phyloP scores from a whole-genome alignment of 2,888 invertebrate species.

The Choreutis nemorana region DNA sequence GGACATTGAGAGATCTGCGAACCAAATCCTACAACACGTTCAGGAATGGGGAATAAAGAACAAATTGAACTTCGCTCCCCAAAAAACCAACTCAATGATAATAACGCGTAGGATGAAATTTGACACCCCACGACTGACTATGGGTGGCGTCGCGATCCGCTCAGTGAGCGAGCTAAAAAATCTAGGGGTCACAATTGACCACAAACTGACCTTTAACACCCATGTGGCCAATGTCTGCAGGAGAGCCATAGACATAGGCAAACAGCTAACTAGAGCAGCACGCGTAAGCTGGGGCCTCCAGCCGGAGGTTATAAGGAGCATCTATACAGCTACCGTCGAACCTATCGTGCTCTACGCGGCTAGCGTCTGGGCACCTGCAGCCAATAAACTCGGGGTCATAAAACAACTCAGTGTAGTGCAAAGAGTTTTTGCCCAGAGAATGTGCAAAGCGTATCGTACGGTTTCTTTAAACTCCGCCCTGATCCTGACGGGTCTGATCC shows the following conservation, averaged over 20 bases:
- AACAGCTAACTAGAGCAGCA: neutral
- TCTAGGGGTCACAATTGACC: neutral
- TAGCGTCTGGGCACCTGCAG: slow-evolving; percentile 5
- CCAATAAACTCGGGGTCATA: neutral
- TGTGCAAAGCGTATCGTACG: slow-evolving; percentile 9
- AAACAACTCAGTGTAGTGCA: slow-evolving; percentile 7
- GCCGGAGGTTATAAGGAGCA: neutral
- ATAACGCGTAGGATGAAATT: slow-evolving; percentile 8
- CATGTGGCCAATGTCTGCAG: slow-evolving; percentile 8
- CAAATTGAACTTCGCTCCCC: slow-evolving; percentile 9
- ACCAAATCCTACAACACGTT: slow-evolving; percentile 2
- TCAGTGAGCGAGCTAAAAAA: neutral
- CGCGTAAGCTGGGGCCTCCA: slow-evolving; percentile 3
- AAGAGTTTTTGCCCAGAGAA: slow-evolving; percentile 9
- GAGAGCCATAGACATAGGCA: neutral
- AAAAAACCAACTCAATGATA: slow-evolving; percentile 9
- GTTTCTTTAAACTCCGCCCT: slow-evolving; percentile 11
- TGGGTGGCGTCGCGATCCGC: slow-evolving; percentile 2
- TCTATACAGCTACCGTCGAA: slow-evolving; percentile 4
- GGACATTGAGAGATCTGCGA: neutral
- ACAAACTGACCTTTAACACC: slow-evolving; percentile 7
- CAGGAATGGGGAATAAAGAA: slow-evolving; percentile 7
- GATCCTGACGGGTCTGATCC: slow-evolving; percentile 11
- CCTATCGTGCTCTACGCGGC: slow-evolving; percentile 5
- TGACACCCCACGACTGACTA: slow-evolving; percentile 4